Conservation (phyloP, 2,113 vertebrate species). For the Tachuris rubrigastra region DNA sequence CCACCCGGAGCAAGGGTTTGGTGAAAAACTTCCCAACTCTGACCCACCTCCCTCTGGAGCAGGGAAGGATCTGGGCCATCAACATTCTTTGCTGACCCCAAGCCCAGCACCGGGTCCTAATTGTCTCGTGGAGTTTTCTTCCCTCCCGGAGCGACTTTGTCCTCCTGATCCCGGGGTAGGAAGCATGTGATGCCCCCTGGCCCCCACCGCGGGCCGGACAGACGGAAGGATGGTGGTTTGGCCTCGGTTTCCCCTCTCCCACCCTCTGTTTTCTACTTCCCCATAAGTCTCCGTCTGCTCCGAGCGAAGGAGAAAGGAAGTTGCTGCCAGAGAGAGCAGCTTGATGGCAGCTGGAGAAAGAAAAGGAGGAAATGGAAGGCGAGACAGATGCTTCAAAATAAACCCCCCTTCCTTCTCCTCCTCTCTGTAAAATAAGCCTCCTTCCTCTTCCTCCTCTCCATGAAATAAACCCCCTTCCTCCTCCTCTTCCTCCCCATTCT, state of each 20-base stretch:
- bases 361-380: conserved; percentile 62
- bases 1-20: neutral
- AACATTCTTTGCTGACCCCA: neutral
- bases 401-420: neutral
- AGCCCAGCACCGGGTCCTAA: fast-evolving
- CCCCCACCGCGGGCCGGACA: neutral
- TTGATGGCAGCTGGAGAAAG: conserved; percentile 3
- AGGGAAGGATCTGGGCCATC: neutral
- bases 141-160: neutral
- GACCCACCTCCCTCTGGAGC: fast-evolving
- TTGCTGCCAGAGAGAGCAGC: neutral
- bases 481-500: neutral
- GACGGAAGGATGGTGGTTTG: neutral
- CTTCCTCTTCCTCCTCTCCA: neutral
- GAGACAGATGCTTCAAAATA: conserved; percentile 40
- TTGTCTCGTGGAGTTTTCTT: neutral
- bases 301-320: conserved; percentile 5
- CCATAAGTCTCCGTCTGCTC: neutral
- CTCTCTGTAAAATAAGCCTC: neutral
- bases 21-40: neutral
- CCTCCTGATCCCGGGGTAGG: neutral
- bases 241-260: neutral
- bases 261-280: conserved; percentile 10
- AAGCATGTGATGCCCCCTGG: neutral
- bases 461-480: neutral